Evolutionary conservation across 2,113 vertebrate genomes (phyloP), one percentile per base, ranked within the genome.

Genomic region (Chaenogobius annularis): DNA sequence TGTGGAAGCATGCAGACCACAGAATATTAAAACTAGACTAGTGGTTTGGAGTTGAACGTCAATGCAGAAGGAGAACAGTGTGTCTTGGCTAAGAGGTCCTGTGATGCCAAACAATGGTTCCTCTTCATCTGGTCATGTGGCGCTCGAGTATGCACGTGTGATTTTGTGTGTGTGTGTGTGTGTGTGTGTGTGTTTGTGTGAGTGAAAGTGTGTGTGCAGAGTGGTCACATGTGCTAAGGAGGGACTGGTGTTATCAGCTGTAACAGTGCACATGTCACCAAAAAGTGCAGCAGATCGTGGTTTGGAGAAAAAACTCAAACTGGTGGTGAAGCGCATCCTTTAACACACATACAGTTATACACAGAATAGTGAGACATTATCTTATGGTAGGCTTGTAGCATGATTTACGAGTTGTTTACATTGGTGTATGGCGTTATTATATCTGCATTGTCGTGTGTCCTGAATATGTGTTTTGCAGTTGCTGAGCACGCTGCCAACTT

Each of bases 81-180:
- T 83, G 83, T 83, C 68, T 86, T 85, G 87, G 80, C 78, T 81
- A 73, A 89, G 76, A 89, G 86, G 86, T 89, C 90, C 87, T 92
- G 87, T 92, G 89, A 90, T 90, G 78, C 82, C 9, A 66, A 87
- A 92, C 89, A 92, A 92, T 89, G 87, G 83, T 85, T 92, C 85
- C 89, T 90, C 90, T 92, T 92, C 87, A 92, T 90, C 84, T 90
- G 79, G 86, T 90, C 91, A 92, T 91, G 90, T 90, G 90, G 71
- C 81, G 76, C 72, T 56, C 69, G 71, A 81, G 70, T 70, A 74
- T 68, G 74, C 76, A 81, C 61, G 64, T 88, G 85, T 79, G 77
- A 79, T 63, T 85, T 76, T 81, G 79, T 87, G 78, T 86, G 77
- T 74, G 74, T 79, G 74, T 67, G 46, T 68, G 77, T 68, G 70